Conservation (phyloP, 2,888 invertebrate species). For the Pachycephus smyrnensis region DNA sequence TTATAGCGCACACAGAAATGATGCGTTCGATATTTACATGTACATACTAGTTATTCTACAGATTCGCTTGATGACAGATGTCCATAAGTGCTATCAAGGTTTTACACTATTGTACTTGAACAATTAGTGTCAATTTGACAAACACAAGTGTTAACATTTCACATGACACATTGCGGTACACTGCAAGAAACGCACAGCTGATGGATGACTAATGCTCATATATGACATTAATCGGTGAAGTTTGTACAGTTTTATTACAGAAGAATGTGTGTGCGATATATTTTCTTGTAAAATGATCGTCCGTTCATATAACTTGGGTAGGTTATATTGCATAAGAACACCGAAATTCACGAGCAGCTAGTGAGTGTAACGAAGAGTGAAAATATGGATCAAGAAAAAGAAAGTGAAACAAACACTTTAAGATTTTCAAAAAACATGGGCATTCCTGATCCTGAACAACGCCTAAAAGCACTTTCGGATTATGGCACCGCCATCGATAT, state of each 20-base stretch:
- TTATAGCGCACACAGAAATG: background rate
- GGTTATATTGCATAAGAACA: background rate
- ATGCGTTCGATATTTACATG: background rate
- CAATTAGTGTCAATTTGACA: background rate
- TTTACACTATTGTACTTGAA: background rate
- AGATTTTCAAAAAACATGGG: constrained; percentile 59
- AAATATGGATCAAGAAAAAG: background rate
- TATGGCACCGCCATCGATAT: constrained; percentile 79
- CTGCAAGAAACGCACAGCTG: background rate
- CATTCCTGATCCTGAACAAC: constrained; percentile 73
- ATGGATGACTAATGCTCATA: background rate
- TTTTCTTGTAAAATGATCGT: background rate
- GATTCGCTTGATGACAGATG: background rate
- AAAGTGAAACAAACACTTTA: constrained; percentile 1
- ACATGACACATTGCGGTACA: background rate
- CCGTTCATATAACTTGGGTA: background rate
- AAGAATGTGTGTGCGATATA: background rate
- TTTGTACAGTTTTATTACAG: background rate
- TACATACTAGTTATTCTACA: background rate
- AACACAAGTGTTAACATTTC: background rate
- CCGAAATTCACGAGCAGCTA: background rate
- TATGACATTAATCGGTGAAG: background rate
- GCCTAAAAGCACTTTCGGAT: constrained; percentile 77
- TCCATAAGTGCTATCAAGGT: background rate
- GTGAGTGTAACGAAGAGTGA: background rate